These are phyloP conservation scores for Pangasius krempfi DNA, from an alignment of 2,797 vertebrate species.

Conservation along the genomic window DNA sequence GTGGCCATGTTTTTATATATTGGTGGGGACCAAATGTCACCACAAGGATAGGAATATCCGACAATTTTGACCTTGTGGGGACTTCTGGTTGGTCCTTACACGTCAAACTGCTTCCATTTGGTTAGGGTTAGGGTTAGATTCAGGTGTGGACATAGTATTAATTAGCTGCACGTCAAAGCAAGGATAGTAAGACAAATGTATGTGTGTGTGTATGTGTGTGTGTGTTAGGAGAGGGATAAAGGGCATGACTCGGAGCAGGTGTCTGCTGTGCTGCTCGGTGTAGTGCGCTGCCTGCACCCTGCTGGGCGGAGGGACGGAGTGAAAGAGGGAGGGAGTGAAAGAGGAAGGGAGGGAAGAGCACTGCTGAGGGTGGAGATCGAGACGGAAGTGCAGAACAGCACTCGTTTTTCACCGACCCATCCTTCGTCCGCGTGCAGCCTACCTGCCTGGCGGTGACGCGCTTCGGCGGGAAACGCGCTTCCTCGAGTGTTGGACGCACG, in stretches of 20 bases:
- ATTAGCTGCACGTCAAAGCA: neutral
- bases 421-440: constrained; percentile 9
- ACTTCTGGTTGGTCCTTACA: neutral
- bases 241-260: constrained; percentile 45
- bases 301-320: constrained; percentile 63
- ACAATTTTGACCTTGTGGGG: neutral
- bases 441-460: constrained; percentile 30
- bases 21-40: neutral
- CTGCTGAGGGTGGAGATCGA: constrained; percentile 42
- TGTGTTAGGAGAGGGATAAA: constrained; percentile 31
- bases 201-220: constrained; percentile 14
- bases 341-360: constrained; percentile 37
- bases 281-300: constrained; percentile 25
- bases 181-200: neutral
- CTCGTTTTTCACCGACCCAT: neutral
- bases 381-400: constrained; percentile 37
- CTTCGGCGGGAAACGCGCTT: constrained; percentile 19
- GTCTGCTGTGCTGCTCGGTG: constrained; percentile 46
- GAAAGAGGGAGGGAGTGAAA: constrained; percentile 25
- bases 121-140: neutral
- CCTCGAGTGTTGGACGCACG: constrained; percentile 1
- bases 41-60: neutral
- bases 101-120: neutral
- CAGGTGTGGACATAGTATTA: neutral
- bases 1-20: neutral